Evolutionary conservation across 1,140 invertebrate genomes (phyloP), one percentile per base, ranked within the genome.

Genomic region (Halictus rubicundus): DNA sequence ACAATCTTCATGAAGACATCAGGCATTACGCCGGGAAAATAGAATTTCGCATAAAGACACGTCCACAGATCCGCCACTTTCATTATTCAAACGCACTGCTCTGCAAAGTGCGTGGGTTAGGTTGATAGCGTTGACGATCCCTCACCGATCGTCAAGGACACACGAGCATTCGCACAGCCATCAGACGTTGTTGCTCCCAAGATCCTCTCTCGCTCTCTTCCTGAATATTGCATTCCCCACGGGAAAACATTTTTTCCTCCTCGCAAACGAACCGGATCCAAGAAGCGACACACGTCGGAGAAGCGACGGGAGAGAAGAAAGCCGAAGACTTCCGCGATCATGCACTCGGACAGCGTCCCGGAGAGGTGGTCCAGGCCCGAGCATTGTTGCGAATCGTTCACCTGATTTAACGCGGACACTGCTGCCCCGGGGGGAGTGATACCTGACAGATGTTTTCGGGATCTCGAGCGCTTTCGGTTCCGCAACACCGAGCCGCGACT

Each of bases 391-490:
- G 63, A 82, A 83, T 83, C 57, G 87, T 90, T 88, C 91, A 91
- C 89, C 89, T 93, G 92, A 92, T 92, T 92, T 90, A 90, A 90
- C 91, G 85, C 89, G 87, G 80, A 92, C 90, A 92, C 64, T 88
- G 87, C 65, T 27, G 64, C 68, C 59, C 72, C 32, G 60, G 80
- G 85, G 88, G 91, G 92, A 92, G 91, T 92, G 91, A 92, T 92
- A 91, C 91, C 89, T 89, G 90, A 91, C 92, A 93, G 92, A 92
- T 93, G 92, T 91, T 92, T 32, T 89, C 75, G 71, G 84, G 82
- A 86, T 87, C 83, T 90, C 83, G 78, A 90, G 87, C 86, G 89
- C 87, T 83, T 80, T 87, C 65, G 69, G 85, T 88, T 90, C 80
- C 83, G 84, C 89, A 83, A 89, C 85, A 88, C 84, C 23, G 59